Evolutionary conservation across 2,797 vertebrate species (phyloP), one percentile per base, ranked within the genome.

Genomic region (Neostethus bicornis): DNA sequence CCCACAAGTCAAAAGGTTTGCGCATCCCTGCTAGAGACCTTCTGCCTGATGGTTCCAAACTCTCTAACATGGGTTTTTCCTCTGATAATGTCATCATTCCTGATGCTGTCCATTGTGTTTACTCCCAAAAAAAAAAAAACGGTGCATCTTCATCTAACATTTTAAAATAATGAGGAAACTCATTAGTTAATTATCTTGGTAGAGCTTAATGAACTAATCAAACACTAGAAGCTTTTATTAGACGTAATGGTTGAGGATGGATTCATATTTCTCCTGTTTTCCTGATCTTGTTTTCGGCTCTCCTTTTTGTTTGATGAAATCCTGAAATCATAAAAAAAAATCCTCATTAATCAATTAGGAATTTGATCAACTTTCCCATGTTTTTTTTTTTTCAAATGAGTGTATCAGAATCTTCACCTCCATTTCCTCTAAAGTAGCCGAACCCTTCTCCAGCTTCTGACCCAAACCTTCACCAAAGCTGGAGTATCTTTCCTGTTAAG

Each of bases 231-330:
- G 1, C n/a, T 50, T 57, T 75, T 16, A 69, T 85, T 28, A 90
- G 25, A 89, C 29, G 64, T 90, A 91, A 56, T 77, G 75, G 75
- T 89, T 91, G 53, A 90, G 89, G 61, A 91, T 72, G 0, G 81
- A 68, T 66, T 90, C 87, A 51, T 84, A 87, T 81, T 85, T 88
- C 63, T 91, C 87, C 63, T 91, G 87, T 62, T 90, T 87, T 29
- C 87, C 89, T 16, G 90, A 91, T 20, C 77, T 87, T 5, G 77
- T 66, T 66, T 70, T 76, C 0, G 87, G 85, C 42, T 91, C 87
- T 23, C 84, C 79, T 1, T 87, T 83, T 66, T 83, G 49, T 60
- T 66, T 73, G 70, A 89, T 66, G 55, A 83, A 91, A 19, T 66
- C 83, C 90, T 91, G 71, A 38, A 51, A 81, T 72, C 31, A 71